Conservation (phyloP, 1,140 invertebrate species). For the Scaptomyza montana region DNA sequence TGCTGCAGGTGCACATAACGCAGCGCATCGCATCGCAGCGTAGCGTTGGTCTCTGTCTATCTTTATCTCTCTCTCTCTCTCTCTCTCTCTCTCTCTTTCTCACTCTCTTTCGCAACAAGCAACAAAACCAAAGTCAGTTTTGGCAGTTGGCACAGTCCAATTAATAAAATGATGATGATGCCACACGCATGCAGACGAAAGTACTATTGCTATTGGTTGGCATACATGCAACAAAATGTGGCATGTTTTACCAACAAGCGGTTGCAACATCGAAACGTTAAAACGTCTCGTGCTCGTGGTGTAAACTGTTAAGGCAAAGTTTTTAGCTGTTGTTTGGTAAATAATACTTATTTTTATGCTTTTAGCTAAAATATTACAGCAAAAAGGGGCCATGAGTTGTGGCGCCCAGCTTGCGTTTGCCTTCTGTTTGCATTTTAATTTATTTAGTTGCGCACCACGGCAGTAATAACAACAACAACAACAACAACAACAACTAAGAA, state of each 20-base stretch:
- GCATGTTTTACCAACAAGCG: neutral
- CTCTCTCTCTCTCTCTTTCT: no score
- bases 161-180: conserved; percentile 43
- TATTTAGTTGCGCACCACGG: conserved; percentile 67
- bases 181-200: conserved; percentile 9
- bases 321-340: conserved; percentile 28
- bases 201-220: neutral
- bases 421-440: conserved; percentile 71
- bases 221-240: conserved; percentile 14
- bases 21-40: conserved; percentile 25
- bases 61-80: no score
- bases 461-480: conserved; percentile 24
- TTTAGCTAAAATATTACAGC: conserved; percentile 56
- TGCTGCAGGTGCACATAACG: conserved; percentile 21
- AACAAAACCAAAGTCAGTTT: neutral
- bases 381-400: neutral
- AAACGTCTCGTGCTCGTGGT: conserved; percentile 31
- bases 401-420: neutral
- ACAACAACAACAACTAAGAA: conserved; percentile 5
- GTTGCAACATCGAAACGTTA: neutral
- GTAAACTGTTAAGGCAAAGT: conserved; percentile 41
- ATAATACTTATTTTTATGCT: conserved; percentile 32
- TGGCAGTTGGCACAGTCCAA: conserved; percentile 19
- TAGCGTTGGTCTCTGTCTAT: conserved; percentile 6
- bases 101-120: neutral